Conservation (phyloP, 2,888 invertebrate species). For the Tipula helvola region DNA sequence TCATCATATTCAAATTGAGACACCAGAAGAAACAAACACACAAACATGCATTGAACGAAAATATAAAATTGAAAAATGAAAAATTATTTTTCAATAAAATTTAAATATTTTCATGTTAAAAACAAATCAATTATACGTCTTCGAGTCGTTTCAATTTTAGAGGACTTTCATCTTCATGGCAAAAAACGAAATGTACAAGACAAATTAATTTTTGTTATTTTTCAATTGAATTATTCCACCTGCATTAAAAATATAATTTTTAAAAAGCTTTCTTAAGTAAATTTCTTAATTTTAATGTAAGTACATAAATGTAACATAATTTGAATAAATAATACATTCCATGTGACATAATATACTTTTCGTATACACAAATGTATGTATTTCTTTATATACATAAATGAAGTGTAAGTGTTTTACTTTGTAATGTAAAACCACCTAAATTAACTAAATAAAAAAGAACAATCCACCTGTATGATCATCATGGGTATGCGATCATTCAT, state of each 20-base stretch:
- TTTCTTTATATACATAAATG: neutral
- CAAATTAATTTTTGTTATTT: neutral
- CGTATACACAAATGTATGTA: neutral
- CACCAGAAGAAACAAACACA: neutral
- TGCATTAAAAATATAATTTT: conserved; percentile 5
- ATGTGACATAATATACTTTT: neutral
- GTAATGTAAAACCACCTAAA: neutral
- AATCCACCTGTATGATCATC: conserved; percentile 8
- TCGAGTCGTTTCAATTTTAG: neutral
- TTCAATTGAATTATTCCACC: conserved; percentile 7
- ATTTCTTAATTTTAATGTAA: conserved; percentile 5
- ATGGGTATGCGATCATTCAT: neutral
- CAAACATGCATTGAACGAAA: neutral
- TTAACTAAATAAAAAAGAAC: neutral
- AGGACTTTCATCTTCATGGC: neutral
- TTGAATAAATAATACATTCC: conserved; percentile 1
- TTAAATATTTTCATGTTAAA: conserved; percentile 4
- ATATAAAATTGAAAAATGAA: neutral
- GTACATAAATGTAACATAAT: neutral
- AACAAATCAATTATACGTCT: conserved; percentile 7
- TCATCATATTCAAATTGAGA: neutral
- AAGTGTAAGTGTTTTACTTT: neutral
- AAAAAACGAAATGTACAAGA: neutral
- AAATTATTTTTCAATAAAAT: conserved; percentile 4
- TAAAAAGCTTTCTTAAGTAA: neutral